Evolutionary conservation across 2,113 vertebrate species (phyloP).

Genomic region (Stomatorhinus ivindoensis): DNA sequence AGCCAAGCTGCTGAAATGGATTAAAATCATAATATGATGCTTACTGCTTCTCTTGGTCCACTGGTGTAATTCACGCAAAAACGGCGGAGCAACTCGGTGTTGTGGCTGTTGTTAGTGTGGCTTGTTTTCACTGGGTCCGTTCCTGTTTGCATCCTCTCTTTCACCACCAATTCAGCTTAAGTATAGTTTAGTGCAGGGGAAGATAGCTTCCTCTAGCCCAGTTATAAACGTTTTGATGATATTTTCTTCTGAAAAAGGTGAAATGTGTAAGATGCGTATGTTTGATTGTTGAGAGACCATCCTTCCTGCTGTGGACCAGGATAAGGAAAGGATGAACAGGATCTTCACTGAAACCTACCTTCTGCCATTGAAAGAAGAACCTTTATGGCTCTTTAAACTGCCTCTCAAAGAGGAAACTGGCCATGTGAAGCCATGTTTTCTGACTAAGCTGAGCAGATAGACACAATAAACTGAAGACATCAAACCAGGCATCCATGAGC

Average conservation of each 20-base stretch:
- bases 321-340: neutral
- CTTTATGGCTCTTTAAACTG: neutral
- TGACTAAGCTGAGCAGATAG: neutral
- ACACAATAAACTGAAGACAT: neutral
- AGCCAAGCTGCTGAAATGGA: constrained; percentile 58
- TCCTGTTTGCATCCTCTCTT: neutral
- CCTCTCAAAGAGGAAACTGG: neutral
- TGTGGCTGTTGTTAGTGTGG: constrained; percentile 26
- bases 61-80: constrained; percentile 60
- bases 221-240: neutral
- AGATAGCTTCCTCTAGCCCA: neutral
- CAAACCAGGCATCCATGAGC: neutral
- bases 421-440: neutral
- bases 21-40: constrained; percentile 60
- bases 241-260: neutral
- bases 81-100: constrained; percentile 47
- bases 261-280: neutral
- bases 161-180: neutral
- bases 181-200: neutral
- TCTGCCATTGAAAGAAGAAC: neutral
- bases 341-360: neutral
- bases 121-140: constrained; percentile 21
- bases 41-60: constrained; percentile 50
- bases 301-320: neutral
- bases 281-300: neutral